Conservation (phyloP, 2,113 vertebrate species). For the Stegastes partitus region DNA sequence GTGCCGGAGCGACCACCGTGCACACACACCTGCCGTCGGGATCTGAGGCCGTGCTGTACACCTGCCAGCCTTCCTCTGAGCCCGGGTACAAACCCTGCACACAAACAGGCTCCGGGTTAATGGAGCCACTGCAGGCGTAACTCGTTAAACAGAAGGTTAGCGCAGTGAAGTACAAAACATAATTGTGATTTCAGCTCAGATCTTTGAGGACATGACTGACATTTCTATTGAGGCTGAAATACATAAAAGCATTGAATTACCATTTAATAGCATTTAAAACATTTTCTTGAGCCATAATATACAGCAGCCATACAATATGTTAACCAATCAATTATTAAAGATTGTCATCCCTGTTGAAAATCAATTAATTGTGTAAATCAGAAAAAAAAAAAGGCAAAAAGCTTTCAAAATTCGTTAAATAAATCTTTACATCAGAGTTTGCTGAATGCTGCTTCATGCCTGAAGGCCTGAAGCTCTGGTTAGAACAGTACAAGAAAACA, state of each 20-base stretch:
- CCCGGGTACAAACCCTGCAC: conserved; percentile 83
- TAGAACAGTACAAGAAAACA: conserved; percentile 39
- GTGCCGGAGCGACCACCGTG: conserved; percentile 94
- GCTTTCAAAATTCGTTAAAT: conserved; percentile 66
- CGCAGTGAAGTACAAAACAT: neutral
- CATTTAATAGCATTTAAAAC: too few species aligned
- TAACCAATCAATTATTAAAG: neutral
- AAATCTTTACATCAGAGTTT: conserved; percentile 76
- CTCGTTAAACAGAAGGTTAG: neutral
- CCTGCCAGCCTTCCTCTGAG: conserved; percentile 96
- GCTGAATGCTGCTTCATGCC: conserved; percentile 64
- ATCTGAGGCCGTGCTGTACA: conserved; percentile 96
- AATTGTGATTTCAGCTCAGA: neutral
- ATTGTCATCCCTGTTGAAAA: neutral
- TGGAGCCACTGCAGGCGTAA: conserved; percentile 16
- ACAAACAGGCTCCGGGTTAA: conserved; percentile 36
- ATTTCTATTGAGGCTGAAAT: neutral
- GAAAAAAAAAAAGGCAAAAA: too few species aligned
- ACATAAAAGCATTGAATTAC: neutral
- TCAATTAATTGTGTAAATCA: too few species aligned
- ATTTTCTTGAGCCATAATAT: neutral
- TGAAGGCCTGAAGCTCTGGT: conserved; percentile 53
- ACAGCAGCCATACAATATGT: neutral
- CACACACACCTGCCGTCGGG: conserved; percentile 95
- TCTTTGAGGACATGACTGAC: neutral